Base-by-base conservation (phyloP, 2,888 invertebrate species). In the Lepeophtheirus nordmannii region DNA sequence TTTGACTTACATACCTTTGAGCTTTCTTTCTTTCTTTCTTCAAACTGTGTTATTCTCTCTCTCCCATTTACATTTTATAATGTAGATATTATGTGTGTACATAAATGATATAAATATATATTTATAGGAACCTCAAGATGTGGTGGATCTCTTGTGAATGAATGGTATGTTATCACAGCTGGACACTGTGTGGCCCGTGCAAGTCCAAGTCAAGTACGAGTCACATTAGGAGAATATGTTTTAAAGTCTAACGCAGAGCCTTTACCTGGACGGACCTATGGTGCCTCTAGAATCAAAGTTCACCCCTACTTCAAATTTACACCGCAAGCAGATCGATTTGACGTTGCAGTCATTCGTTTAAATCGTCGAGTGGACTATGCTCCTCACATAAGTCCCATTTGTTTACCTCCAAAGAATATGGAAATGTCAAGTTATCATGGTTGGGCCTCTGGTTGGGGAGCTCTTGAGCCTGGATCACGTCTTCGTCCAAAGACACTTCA, bases 391-490 rank as follows among this genome's bases (percentile, higher is more conserved):
- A 85, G 88, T 10, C 92, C 92, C 41, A 90, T 92, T 72, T 92
- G 91, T 75, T 78, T 92, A 65, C 92, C 92, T 0, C 87, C 89
- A 70, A 87, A 89, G 72, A 89, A 88, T 60, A 86, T 89, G 59
- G 89, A 87, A 75, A 91, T 89, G 78, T 79, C 90, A 60, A 91
- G 91, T 1, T 88, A 89, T 75, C 89, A 86, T 71, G 91, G 89
- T 37, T 90, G 90, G 83, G 90, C 89, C 9, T 90, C 90, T 0
- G 90, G 91, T 37, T 92, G 92, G 92, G 92, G 91, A 14, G 91
- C 92, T 0, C 78, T 91, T 10, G 80, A 81, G 75, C 79, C 81
- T 71, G 91, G 91, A 64, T 91, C 91, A 0, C 80, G 91, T 70
- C 76, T 91, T 67, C 81, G 91, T 9, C 91, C 92, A 1, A 86